These are phyloP conservation scores for Jordanella pulchra DNA, from an alignment of 2,797 vertebrate genomes.

Conservation along the genomic window DNA sequence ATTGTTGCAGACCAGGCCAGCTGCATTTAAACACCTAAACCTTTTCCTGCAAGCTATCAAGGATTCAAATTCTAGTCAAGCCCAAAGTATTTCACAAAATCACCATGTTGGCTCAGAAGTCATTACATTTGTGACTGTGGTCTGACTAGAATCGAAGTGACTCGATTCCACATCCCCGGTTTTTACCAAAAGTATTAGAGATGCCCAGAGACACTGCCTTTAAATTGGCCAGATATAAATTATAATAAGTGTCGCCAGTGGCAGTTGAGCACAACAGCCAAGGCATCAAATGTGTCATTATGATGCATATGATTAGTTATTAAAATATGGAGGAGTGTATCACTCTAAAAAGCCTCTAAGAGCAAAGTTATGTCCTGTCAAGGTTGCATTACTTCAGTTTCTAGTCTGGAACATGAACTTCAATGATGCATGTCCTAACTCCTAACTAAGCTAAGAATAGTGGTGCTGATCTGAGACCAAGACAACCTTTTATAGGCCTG, in stretches of 20 bases:
- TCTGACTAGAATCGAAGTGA: no score
- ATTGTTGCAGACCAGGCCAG: no score
- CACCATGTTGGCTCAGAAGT: no score
- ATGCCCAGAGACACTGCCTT: no score
- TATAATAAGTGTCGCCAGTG: constrained; percentile 10
- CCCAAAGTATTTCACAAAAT: not conserved
- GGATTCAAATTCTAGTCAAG: no score
- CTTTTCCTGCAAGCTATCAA: no score
- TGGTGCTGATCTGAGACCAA: constrained; percentile 10
- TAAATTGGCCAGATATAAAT: not conserved
- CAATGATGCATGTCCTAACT: constrained; percentile 55
- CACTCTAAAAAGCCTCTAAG: constrained; percentile 47
- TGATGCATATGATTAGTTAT: constrained; percentile 39
- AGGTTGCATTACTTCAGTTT: constrained; percentile 35
- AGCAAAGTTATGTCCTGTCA: constrained; percentile 67
- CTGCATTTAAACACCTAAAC: no score
- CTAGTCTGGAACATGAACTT: constrained; percentile 38
- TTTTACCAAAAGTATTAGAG: no score
- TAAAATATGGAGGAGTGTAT: constrained; percentile 40
- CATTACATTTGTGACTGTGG: no score
- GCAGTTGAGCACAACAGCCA: constrained; percentile 24
- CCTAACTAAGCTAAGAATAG: constrained; percentile 39
- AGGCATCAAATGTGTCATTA: constrained; percentile 17
- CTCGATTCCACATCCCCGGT: no score
- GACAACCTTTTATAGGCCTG: constrained; percentile 10